Base-by-base conservation (phyloP, 2,113 vertebrate species). In the Stigmatopora nigra region DNA sequence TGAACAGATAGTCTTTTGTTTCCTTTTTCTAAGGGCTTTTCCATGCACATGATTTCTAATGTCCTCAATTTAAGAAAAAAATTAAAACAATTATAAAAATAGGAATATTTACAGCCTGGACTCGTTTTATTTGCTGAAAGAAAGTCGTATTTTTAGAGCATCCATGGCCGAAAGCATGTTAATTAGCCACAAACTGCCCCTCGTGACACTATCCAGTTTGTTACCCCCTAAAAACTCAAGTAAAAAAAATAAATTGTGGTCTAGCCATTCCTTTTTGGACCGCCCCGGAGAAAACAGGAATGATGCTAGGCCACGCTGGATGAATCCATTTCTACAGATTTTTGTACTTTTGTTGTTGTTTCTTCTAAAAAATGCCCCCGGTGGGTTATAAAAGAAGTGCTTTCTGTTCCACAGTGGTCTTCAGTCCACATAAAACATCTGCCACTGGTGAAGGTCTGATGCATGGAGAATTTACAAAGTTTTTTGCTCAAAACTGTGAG, bases 291-390 rank as follows among this genome's bases (percentile, higher is more conserved):
- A 66, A 71, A 70, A 69, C 73, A 68, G 79, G 57, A 79, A 80
- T 78, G 70, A 88, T 82, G 73, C 63, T 56, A 69, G 76, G 67
- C 78, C 66, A 48, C 72, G 74, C 73, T 75, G 72, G 71, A 82
- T 70, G 47, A 81, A 88, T 88, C 77, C 81, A 88, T 88, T 89
- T 70, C 66, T 83, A 63, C 69, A 83, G 78, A 72, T 71, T 79
- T 82, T 86, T 72, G 65, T 62, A 22, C 46, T 57, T 8, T 35
- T 25, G 15, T 35, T 15, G 31, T 8, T 51, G 22, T 3, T 47
- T 63, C 35, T 63, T 63, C 15, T 19, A 4, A 35, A 35, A 76
- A 86, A 84, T 76, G 83, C 78, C 69, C n/a, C 71, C 44, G 78
- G 82, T 82, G 82, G 84, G 85, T 89, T 85, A 84, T 73, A 71